phyloP scores from a whole-genome alignment of 2,888 invertebrate genomes.

The Cheilosia scutellata region DNA sequence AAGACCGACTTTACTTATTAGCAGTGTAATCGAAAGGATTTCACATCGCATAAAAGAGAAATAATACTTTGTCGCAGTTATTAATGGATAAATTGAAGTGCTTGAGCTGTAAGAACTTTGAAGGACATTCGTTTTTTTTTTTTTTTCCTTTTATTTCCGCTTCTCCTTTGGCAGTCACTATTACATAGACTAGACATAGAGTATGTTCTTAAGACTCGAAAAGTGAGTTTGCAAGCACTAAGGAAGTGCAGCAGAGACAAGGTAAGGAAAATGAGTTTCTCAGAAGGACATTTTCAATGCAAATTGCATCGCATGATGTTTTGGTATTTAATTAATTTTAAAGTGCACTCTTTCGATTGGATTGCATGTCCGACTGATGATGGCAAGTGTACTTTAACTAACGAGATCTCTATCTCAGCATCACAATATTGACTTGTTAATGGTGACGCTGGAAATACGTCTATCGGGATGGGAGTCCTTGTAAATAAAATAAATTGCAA shows the following conservation, averaged over 20 bases:
- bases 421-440: neutral
- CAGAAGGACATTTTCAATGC: neutral
- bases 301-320: constrained; percentile 17
- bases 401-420: neutral
- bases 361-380: constrained; percentile 3
- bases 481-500: no score
- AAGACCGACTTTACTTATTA: constrained; percentile 67
- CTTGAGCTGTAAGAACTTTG: constrained; percentile 12
- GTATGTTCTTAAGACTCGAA: constrained; percentile 15
- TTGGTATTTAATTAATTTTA: constrained; percentile 37
- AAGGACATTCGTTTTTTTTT: neutral
- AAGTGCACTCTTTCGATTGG: constrained; percentile 3
- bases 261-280: neutral
- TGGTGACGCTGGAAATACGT: neutral
- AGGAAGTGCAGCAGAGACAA: neutral
- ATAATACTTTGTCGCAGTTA: constrained; percentile 64
- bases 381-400: neutral
- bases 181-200: neutral
- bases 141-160: no score
- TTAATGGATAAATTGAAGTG: constrained; percentile 58
- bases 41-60: constrained; percentile 59
- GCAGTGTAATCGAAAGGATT: constrained; percentile 69
- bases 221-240: constrained; percentile 24
- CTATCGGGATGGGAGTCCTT: neutral
- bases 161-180: neutral